phyloP scores from a whole-genome alignment of 2,113 vertebrate genomes.

The Lonchura striata region DNA sequence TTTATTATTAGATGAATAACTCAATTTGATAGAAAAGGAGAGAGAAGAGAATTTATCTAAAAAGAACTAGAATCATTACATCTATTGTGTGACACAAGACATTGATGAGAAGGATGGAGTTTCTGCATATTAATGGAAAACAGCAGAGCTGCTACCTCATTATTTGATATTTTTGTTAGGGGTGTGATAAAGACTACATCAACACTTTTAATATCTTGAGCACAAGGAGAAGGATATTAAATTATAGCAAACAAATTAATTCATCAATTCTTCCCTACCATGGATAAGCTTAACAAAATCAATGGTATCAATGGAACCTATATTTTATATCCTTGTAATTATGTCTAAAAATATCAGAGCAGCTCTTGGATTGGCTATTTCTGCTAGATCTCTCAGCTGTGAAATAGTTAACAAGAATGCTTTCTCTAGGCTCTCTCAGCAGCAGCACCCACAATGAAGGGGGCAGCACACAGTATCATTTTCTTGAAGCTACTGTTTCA shows the following conservation, averaged over 20 bases:
- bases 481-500: conserved; percentile 39
- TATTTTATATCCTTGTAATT: not conserved
- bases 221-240: not conserved
- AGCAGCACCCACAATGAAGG: not conserved
- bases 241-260: not conserved
- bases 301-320: not conserved
- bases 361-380: not conserved
- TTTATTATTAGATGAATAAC: not conserved
- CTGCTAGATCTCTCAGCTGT: not conserved
- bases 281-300: not conserved
- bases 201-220: not conserved
- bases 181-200: not conserved
- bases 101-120: not conserved
- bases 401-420: not conserved
- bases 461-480: not conserved
- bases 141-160: not conserved
- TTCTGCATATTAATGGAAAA: not conserved
- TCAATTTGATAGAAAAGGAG: not conserved
- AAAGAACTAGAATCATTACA: not conserved
- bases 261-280: not conserved
- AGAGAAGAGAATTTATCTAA: not conserved
- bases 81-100: not conserved
- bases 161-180: not conserved
- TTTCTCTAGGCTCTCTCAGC: not conserved
- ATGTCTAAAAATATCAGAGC: not conserved